Evolutionary conservation across 1,140 invertebrate species (phyloP), one percentile per base, ranked within the genome.

Genomic region (Coelopa frigida): DNA sequence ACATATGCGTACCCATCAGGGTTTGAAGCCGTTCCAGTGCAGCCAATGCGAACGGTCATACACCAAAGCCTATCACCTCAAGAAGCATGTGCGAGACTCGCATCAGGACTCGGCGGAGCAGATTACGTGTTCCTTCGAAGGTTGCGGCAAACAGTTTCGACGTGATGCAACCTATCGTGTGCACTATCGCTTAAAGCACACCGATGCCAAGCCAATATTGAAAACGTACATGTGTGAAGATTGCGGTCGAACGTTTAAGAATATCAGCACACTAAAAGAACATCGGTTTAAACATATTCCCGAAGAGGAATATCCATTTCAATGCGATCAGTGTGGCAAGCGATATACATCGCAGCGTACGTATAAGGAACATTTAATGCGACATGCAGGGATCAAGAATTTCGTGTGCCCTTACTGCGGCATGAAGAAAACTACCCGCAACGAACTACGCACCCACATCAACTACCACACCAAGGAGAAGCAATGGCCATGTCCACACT

Each of bases 321-420:
- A 44, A 22, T 51, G 50, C 31, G 36, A 44, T 3, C 29, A 44
- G 26, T 51, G 50, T 37, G 42, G 37, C 3, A 51, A 51, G 20
- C n/a, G 20, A 17, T 51, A 35, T 31, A 12, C 20, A 5, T n/a
- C 18, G 2, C 29, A 33, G 36, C 10, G 37, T 3, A 27, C 24
- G 7, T 48, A 27, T 26, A 32, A 44, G 4, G 50, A 40, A 10
- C 52, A 53, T 38, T 15, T 43, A 18, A 24, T 43, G 27, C 43
- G 48, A 26, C 48, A 53, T 50, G 31, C 43, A 2, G 47, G 47
- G 4, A 50, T 53, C n/a, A 53, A 47, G 29, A 50, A 50, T 22
- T 44, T 37, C 24, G 37, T 39, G 10, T 53, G 48, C 10, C 26
- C 22, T 10, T 14, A 44, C 31, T 50, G 49, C 33, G 52, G 46